Evolutionary conservation across 2,888 invertebrate genomes (phyloP), one percentile per base, ranked within the genome.

Genomic region (Synanthedon formicaeformis): DNA sequence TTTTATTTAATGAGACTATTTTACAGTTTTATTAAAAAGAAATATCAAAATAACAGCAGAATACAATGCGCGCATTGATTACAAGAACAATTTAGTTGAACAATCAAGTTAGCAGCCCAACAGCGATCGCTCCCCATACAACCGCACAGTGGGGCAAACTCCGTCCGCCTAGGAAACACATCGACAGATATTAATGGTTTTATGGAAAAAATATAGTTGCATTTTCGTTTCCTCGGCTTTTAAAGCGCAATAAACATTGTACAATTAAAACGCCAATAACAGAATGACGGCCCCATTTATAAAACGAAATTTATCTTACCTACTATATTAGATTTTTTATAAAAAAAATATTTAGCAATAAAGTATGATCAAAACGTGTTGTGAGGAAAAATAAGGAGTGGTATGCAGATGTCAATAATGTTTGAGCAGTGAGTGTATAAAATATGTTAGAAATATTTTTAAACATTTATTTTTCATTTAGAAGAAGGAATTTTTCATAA

Each of bases 131-230:
- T 68, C 75, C 75, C 72, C 68, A 40, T 40, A 58, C 60, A 60
- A 74, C 73, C 73, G 71, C 75, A 71, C 75, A 71, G 67, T 72
- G 75, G 78, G 77, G 77, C 69, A 75, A 80, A 68, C 63, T 68
- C 65, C 67, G 71, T 70, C 65, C 67, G 64, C 63, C 63, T 60
- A 89, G 89, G 90, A 89, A 90, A 89, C 89, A 88, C 89, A 89
- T 88, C 81, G 91, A 91, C 91, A 90, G 90, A 81, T 91, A 91
- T 91, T 90, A 91, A 91, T 91, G 91, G 86, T 89, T 78, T 74
- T 81, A 81, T 81, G 88, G 90, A 90, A 90, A 90, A 90, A 90
- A 90, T 90, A 90, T 90, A 87, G 88, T 89, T 88, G 88, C 89
- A 80, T 81, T 79, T 81, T 73, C 80, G 75, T 80, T 80, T 76